Evolutionary conservation across 2,797 vertebrate species (phyloP).

Genomic region (Luscinia megarhynchos): DNA sequence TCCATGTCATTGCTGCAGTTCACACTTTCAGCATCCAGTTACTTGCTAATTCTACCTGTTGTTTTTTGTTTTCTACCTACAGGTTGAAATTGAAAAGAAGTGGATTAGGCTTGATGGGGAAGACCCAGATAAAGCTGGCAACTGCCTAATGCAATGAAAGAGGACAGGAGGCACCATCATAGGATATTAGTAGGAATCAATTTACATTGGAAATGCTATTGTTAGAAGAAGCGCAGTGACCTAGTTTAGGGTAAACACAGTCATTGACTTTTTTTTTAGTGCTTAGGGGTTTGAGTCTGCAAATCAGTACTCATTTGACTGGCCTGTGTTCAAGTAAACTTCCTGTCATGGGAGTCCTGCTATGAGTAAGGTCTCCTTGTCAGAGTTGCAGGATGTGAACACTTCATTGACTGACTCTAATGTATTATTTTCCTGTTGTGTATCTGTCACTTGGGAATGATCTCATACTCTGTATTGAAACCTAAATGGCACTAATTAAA

Average conservation of each 20-base stretch:
- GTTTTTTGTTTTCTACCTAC: slow-evolving; percentile 44
- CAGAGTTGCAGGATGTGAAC: not conserved
- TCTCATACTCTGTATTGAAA: slow-evolving; percentile 21
- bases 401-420: not conserved
- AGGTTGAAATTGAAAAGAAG: slow-evolving; percentile 98
- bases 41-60: slow-evolving; percentile 19
- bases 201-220: slow-evolving; percentile 42
- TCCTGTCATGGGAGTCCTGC: not conserved
- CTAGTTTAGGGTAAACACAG: slow-evolving; percentile 20
- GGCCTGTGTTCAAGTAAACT: not conserved
- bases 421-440: not conserved
- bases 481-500: not conserved
- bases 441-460: not conserved
- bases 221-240: slow-evolving; percentile 8
- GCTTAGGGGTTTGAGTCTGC: slow-evolving; percentile 10
- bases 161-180: not conserved
- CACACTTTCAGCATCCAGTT: not conserved
- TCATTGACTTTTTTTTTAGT: not conserved
- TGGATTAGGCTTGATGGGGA: slow-evolving; percentile 87
- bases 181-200: slow-evolving; percentile 17
- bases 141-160: slow-evolving; percentile 89
- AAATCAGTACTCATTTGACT: not conserved
- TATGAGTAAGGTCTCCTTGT: not conserved
- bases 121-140: slow-evolving; percentile 85
- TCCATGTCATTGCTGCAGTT: not conserved